Base-by-base conservation (phyloP, 2,888 invertebrate species). In the Omphaloscelis lunosa region DNA sequence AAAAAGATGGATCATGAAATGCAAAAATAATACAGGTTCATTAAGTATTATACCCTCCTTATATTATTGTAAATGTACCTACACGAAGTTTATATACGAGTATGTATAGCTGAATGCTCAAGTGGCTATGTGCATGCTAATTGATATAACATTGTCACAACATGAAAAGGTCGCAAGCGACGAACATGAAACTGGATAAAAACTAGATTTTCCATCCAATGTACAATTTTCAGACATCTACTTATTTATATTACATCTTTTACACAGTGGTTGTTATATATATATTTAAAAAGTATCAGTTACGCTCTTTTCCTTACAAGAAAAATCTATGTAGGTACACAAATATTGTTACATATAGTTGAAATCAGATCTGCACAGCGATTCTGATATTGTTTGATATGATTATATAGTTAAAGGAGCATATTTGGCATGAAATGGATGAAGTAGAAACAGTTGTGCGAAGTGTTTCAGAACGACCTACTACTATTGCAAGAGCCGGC, bases 401-500 rank as follows among this genome's bases (percentile, higher is more conserved):
- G 90, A 81, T 82, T 69, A 68, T 80, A 86, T 80, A 88, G 82
- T 86, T 88, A 82, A 84, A 86, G 86, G 83, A 89, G 84, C 67
- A 88, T 82, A 79, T 77, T 80, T 77, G 80, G 79, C 80, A 86
- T 85, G 85, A 86, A 88, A 88, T 86, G 84, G 83, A 86, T 86
- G 86, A 89, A 87, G 86, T 86, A 83, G 89, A 88, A 90, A 92
- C 86, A 90, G 89, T 95, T 95, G 95, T 95, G 95, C 95, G 94
- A 92, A 93, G 89, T 91, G 90, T 91, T 91, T 90, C 88, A 84
- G 89, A 88, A 91, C 89, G 91, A 93, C 86, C 89, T 92, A 93
- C 88, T 88, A 87, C 93, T 95, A 96, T 96, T 96, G 96, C 96
- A 95, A 94, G 92, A 93, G 94, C 96, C 95, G 96, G 96, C 96